Conservation (phyloP, 1,140 invertebrate species). For the Drosophila littoralis region DNA sequence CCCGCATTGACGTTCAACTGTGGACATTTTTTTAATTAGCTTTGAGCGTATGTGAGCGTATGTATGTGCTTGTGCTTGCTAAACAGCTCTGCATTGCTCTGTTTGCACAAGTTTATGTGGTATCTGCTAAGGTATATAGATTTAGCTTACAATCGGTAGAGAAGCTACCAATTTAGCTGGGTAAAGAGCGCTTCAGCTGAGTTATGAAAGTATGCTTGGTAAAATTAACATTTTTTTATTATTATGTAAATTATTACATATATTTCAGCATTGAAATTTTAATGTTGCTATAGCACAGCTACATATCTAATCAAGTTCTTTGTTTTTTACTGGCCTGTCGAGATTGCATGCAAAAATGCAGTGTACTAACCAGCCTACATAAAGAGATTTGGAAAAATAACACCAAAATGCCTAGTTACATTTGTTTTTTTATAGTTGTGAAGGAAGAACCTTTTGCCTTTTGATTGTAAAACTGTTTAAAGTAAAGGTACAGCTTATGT, state of each 20-base stretch:
- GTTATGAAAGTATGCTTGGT: background rate
- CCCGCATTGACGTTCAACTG: conserved; percentile 17
- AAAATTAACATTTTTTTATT: background rate
- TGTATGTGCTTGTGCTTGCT: background rate
- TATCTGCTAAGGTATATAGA: background rate
- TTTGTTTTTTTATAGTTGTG: too few relatives aligned
- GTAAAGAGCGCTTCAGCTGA: background rate
- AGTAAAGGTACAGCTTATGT: too few relatives aligned
- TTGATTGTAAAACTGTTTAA: too few relatives aligned
- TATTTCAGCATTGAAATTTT: too few relatives aligned
- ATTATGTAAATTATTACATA: background rate
- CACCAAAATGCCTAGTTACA: too few relatives aligned
- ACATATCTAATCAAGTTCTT: too few relatives aligned
- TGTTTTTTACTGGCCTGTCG: too few relatives aligned
- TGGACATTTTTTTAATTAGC: conserved; percentile 32
- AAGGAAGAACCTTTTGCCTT: too few relatives aligned
- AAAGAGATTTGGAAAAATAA: too few relatives aligned
- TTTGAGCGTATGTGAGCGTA: background rate
- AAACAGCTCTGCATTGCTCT: background rate
- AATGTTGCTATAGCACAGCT: too few relatives aligned
- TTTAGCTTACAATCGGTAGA: background rate
- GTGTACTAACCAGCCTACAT: too few relatives aligned
- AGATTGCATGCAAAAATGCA: too few relatives aligned
- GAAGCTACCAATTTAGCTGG: background rate
- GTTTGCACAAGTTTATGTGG: background rate